Conservation (phyloP, 2,888 invertebrate species). For the Gari tellinella region DNA sequence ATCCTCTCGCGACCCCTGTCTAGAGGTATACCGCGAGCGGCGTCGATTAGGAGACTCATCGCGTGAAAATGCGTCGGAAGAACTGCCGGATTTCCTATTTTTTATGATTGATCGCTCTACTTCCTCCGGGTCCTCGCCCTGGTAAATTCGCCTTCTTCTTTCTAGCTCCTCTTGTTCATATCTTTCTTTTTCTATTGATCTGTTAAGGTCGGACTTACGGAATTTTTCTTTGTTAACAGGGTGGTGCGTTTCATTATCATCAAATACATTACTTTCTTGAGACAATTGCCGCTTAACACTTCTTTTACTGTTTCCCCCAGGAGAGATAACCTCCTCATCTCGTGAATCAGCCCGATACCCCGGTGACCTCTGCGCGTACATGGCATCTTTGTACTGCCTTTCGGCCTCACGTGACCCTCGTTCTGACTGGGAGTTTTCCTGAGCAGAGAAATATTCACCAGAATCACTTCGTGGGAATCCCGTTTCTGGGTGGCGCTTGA, state of each 20-base stretch:
- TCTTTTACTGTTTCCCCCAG: slow-evolving; percentile 58
- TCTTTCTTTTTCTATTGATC: slow-evolving; percentile 85
- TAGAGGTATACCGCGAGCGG: slow-evolving; percentile 62
- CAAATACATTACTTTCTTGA: slow-evolving; percentile 75
- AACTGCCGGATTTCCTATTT: slow-evolving; percentile 61
- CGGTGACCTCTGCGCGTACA: slow-evolving; percentile 42
- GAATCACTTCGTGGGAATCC: slow-evolving; percentile 69
- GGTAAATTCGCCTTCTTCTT: slow-evolving; percentile 45
- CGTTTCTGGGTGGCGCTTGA: slow-evolving; percentile 54
- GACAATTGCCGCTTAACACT: slow-evolving; percentile 69
- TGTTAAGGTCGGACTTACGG: slow-evolving; percentile 90
- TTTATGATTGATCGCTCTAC: slow-evolving; percentile 32
- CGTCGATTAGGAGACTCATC: slow-evolving; percentile 74
- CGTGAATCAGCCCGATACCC: slow-evolving; percentile 15
- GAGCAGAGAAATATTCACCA: slow-evolving; percentile 69
- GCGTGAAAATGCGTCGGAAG: slow-evolving; percentile 73
- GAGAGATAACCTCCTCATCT: slow-evolving; percentile 59
- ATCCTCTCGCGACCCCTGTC: slow-evolving; percentile 73
- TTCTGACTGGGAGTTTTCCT: slow-evolving; percentile 58
- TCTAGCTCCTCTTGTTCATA: slow-evolving; percentile 51
- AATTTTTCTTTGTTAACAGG: slow-evolving; percentile 88
- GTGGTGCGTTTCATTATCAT: slow-evolving; percentile 66
- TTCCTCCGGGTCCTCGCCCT: slow-evolving; percentile 51
- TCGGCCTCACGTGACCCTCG: slow-evolving; percentile 19
- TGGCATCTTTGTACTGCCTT: slow-evolving; percentile 39